phyloP scores from a whole-genome alignment of 2,888 invertebrate genomes.

The Pseudoips prasinana region DNA sequence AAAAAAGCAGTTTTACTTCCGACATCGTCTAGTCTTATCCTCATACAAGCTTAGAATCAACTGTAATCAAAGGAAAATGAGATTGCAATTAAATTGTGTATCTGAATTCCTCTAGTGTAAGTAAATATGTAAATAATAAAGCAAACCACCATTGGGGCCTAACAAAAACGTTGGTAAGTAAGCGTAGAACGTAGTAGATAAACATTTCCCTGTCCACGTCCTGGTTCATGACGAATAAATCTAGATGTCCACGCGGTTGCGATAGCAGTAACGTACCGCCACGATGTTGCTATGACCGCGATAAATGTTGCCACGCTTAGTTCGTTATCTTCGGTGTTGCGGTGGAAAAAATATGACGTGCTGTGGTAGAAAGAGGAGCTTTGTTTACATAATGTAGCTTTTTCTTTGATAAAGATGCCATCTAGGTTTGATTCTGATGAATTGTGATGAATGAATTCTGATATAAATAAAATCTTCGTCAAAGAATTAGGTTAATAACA shows the following conservation, averaged over 20 bases:
- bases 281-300: conserved; percentile 45
- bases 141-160: conserved; percentile 22
- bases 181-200: conserved; percentile 54
- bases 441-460: too few relatives aligned
- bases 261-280: conserved; percentile 51
- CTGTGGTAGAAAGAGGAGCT: conserved; percentile 12
- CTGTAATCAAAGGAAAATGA: too few relatives aligned
- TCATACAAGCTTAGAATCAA: too few relatives aligned
- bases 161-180: conserved; percentile 43
- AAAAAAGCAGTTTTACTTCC: too few relatives aligned
- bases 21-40: too few relatives aligned
- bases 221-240: conserved; percentile 64
- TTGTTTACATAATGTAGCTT: too few relatives aligned
- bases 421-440: too few relatives aligned
- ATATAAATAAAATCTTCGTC: too few relatives aligned
- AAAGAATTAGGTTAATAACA: too few relatives aligned
- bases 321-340: conserved; percentile 40
- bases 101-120: neutral
- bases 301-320: conserved; percentile 44
- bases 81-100: too few relatives aligned
- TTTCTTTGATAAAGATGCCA: too few relatives aligned
- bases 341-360: conserved; percentile 26
- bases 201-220: conserved; percentile 66
- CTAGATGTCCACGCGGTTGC: conserved; percentile 58
- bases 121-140: neutral